Conservation (phyloP, 2,888 invertebrate genomes). For the Diaprepes abbreviatus region DNA sequence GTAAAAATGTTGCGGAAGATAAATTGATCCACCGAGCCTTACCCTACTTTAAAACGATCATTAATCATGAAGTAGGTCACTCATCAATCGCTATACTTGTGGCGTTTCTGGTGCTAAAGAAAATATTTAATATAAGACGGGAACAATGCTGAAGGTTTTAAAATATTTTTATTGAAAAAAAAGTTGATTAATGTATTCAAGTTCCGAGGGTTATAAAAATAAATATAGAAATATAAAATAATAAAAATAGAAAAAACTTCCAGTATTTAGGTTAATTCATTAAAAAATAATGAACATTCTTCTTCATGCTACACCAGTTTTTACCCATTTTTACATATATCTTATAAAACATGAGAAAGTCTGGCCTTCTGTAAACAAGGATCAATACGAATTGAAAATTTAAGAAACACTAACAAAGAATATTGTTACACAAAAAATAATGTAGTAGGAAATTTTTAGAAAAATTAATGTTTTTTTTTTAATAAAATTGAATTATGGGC, state of each 20-base stretch:
- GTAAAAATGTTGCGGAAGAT: constrained; percentile 20
- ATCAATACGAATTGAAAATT: no score
- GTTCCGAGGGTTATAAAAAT: not conserved
- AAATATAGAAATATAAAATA: not conserved
- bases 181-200: not conserved
- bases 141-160: not conserved
- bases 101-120: not conserved
- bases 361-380: no score
- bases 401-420: no score
- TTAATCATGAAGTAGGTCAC: constrained; percentile 31
- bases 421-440: no score
- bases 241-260: not conserved
- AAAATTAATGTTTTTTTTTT: no score
- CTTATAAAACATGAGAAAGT: no score
- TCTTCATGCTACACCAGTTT: no score
- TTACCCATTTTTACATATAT: no score
- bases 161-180: not conserved
- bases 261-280: no score
- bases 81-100: constrained; percentile 15
- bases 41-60: constrained; percentile 25
- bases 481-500: no score
- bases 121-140: constrained; percentile 3
- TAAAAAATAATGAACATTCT: no score
- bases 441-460: no score
- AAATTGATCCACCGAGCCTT: constrained; percentile 11